Base-by-base conservation (phyloP, 2,797 vertebrate genomes). In the Cetoscarus ocellatus region DNA sequence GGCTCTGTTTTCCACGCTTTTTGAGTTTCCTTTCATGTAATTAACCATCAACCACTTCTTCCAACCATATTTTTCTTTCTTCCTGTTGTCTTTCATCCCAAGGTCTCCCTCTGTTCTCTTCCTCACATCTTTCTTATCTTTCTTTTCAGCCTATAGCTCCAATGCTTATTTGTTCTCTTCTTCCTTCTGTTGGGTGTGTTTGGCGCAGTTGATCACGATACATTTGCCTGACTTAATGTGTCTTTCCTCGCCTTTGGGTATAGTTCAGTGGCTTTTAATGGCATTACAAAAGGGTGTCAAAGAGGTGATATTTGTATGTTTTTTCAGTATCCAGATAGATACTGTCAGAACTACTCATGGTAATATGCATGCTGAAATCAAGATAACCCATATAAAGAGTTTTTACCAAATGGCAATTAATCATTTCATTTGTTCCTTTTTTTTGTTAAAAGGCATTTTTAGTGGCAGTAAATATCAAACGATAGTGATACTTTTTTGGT, bases 21-120 rank as follows among this genome's bases (percentile, higher is more conserved):
- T 74, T 80, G 42, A 66, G 53, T 62, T 63, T 54, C 45, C 60
- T 63, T 60, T 62, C 48, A 45, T 61, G 35, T 70, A 87, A 84
- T 82, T 74, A 87, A 60, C 63, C 62, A 56, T 70, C 67, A 66
- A 62, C 67, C 65, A 36, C 61, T 67, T 80, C 55, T 55, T 75
- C 43, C 47, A 51, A 61, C 63, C 40, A 50, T 65, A 79, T 75
- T 54, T 68, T 65, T 47, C 50, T 49, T 74, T 72, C 59, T 80
- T 65, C 48, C 51, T 0, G 3, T 53, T 63, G 38, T 51, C 45
- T 86, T 88, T 80, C 58, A 80, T 82, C 70, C 61, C 54, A 5
- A 61, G 56, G 78, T 80, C 75, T 27, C 27, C 4, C 39, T 79
- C 40, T 50, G 55, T 83, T 70, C 77, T 76, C 72, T 84, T 65